Evolutionary conservation across 2,888 invertebrate species (phyloP).

Genomic region (Drosophila sordidula): DNA sequence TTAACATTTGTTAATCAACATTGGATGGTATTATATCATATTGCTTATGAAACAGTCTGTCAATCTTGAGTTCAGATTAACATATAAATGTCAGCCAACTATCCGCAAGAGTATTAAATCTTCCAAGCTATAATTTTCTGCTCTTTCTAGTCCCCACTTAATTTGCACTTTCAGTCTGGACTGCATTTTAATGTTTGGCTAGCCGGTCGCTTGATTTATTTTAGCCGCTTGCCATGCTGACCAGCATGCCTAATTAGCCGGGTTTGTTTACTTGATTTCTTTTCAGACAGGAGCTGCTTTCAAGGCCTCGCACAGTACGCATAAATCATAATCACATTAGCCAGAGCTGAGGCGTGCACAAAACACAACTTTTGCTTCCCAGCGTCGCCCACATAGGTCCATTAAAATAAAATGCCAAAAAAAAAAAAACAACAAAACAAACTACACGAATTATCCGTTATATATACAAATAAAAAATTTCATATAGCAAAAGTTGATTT

Average conservation of each 20-base stretch:
- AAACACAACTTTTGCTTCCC: conserved; percentile 28
- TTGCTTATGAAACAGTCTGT: neutral
- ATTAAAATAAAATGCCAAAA: conserved; percentile 47
- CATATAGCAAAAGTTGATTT: conserved; percentile 64
- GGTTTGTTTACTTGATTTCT: conserved; percentile 19
- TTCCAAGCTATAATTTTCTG: neutral
- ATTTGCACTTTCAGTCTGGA: conserved; percentile 14
- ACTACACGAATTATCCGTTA: conserved; percentile 55
- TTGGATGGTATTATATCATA: no score
- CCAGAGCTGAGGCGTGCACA: conserved; percentile 10
- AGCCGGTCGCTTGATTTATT: conserved; percentile 41
- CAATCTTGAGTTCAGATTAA: neutral
- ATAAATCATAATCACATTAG: conserved; percentile 79
- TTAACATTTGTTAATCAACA: neutral
- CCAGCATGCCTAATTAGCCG: conserved; percentile 69
- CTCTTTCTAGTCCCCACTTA: neutral
- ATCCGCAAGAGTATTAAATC: neutral
- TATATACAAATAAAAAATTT: conserved; percentile 54
- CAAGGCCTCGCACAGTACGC: conserved; percentile 57
- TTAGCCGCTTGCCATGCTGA: conserved; percentile 30
- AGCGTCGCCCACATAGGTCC: conserved; percentile 51
- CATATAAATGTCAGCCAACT: neutral
- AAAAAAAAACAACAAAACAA: neutral
- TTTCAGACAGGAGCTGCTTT: conserved; percentile 36
- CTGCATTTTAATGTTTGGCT: conserved; percentile 48